Base-by-base conservation (phyloP, 2,888 invertebrate genomes). In the Dichetophora obliterata region DNA sequence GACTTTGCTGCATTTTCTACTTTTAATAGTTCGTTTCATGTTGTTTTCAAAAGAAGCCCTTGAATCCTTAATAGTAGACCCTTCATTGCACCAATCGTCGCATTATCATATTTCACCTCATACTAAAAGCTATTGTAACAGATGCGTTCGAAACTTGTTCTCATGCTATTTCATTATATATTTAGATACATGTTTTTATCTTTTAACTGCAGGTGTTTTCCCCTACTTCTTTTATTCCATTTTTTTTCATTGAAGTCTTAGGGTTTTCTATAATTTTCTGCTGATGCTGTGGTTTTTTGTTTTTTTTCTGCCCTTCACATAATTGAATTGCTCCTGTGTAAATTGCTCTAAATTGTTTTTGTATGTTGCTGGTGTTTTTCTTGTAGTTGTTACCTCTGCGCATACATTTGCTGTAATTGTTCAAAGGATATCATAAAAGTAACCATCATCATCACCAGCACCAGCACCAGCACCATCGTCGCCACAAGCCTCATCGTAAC, bases 301-400 rank as follows among this genome's bases (percentile, higher is more conserved):
- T 43, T 11, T 43, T 31, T 4, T 31, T 31, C 31, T 31, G 31
- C 31, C 34, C 54, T 74, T 34, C 37, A n/a, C 65, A 65, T 66
- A 65, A 63, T 63, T 73, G 73, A 65, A 73, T 63, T 50, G 61
- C 68, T 65, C 22, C 74, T 66, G 74, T 74, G 66, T 34, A 74
- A 74, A 54, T 54, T 52, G 66, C 54, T 59, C 8, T 16, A 59
- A 61, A 65, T n/a, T 8, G 37, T 16, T 11, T 24, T 48, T 22
- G 5, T 63, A n/a, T n/a, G 61, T 61, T 73, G 61, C 43, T 59
- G 57, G 59, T 59, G 59, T 27, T 61, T 48, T 27, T 14, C 14
- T 54, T 73, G 31, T 37, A 9, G 9, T 27, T 61, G 31, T 66
- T 66, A 11, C 14, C 50, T 11, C 24, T 34, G 11, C 14, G 8